phyloP scores from a whole-genome alignment of 2,113 vertebrate species.

The Thinocorus orbignyianus region DNA sequence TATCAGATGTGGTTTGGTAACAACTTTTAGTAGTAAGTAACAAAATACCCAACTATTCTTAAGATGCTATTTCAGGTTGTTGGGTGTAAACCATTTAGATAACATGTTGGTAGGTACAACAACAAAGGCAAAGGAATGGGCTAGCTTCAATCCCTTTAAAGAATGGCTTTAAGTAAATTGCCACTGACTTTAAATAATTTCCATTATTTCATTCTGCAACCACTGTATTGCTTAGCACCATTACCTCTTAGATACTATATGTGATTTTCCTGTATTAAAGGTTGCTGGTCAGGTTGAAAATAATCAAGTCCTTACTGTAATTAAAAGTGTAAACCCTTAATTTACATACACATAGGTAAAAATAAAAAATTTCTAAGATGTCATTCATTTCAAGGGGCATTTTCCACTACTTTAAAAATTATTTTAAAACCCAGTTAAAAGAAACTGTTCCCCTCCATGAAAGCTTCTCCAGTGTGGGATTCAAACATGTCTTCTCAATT shows the following conservation, averaged over 20 bases:
- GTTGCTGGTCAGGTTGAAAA: not conserved
- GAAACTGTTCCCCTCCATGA: not conserved
- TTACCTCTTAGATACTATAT: not conserved
- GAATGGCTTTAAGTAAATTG: not conserved
- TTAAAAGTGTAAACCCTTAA: not conserved
- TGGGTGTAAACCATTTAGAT: not conserved
- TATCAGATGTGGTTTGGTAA: not conserved
- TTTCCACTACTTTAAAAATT: not conserved
- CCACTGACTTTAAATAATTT: not conserved
- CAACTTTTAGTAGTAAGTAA: not conserved
- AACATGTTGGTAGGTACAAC: fast-evolving
- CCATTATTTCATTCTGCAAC: not conserved
- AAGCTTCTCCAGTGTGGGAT: not conserved
- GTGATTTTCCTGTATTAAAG: not conserved
- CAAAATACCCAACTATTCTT: not conserved
- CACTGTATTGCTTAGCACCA: not conserved
- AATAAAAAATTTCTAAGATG: not conserved
- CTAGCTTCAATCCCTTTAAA: not conserved
- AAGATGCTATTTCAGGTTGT: not conserved
- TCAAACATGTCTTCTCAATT: not conserved
- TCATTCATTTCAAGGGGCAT: not conserved
- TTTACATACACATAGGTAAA: not conserved
- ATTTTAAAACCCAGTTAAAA: not conserved
- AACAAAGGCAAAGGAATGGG: not conserved
- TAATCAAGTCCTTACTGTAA: not conserved